Conservation (phyloP, 2,797 vertebrate genomes). For the Scomberomorus guttatus region DNA sequence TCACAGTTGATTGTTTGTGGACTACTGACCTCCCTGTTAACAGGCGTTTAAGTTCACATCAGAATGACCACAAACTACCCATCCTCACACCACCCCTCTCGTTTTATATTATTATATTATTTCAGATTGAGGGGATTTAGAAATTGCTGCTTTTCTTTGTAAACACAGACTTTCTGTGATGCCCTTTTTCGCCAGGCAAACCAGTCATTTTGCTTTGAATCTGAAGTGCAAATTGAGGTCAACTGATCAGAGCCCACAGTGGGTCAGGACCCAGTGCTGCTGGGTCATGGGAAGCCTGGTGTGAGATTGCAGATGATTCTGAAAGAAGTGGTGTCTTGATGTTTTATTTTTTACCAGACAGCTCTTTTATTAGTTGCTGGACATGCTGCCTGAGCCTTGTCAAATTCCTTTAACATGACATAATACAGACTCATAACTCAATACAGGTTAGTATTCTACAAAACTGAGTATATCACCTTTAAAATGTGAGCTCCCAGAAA, state of each 20-base stretch:
- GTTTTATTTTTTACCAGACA: neutral
- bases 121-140: conserved; percentile 17
- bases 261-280: conserved; percentile 36
- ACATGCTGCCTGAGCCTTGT: neutral
- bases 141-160: conserved; percentile 24
- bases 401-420: conserved; percentile 48
- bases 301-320: conserved; percentile 1
- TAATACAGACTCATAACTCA: conserved; percentile 37
- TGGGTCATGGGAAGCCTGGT: conserved; percentile 54
- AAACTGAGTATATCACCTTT: conserved; percentile 16
- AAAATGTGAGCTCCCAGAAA: conserved; percentile 34
- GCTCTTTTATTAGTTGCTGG: neutral
- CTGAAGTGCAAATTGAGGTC: conserved; percentile 68
- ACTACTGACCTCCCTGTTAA: neutral
- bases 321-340: neutral
- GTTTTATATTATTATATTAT: neutral
- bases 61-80: neutral
- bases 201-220: conserved; percentile 23
- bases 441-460: conserved; percentile 13
- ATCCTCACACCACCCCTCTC: neutral
- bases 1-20: neutral
- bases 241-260: conserved; percentile 37
- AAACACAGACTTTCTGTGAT: conserved; percentile 1
- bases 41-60: neutral
- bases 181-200: neutral